Percentiles rank a stretch among this genome's conserved stretches.
These are phyloP conservation scores for Cephus pulcher DNA, from an alignment of 2,888 invertebrate species.

Conservation along the genomic window DNA sequence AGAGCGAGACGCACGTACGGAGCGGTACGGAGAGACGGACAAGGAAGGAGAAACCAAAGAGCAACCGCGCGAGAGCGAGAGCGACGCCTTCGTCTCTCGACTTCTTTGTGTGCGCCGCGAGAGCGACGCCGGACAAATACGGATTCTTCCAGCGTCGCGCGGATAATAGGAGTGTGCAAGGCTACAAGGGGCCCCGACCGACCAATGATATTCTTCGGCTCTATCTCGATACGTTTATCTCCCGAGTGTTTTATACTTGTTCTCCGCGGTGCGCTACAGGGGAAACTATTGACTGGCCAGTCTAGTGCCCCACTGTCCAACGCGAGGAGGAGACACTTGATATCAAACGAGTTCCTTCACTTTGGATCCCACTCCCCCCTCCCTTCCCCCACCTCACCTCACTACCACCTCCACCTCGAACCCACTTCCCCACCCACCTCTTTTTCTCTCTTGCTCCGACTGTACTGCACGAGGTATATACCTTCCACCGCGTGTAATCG, in stretches of 20 bases:
- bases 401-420: background rate
- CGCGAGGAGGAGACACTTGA: conserved; percentile 4
- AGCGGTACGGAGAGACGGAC: conserved; percentile 10
- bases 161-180: conserved; percentile 4
- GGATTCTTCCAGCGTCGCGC: conserved; percentile 38
- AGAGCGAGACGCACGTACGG: conserved; percentile 18
- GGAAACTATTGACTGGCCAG: conserved; percentile 36
- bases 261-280: conserved; percentile 15
- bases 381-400: background rate
- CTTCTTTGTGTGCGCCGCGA: conserved; percentile 6
- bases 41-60: background rate
- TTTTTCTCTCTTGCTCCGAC: background rate
- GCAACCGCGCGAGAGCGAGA: background rate
- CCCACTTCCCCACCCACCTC: background rate
- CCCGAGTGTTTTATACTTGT: conserved; percentile 48
- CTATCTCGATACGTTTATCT: conserved; percentile 63
- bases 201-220: conserved; percentile 58
- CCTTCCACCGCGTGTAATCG: background rate
- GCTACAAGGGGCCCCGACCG: conserved; percentile 27
- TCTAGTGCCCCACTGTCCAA: conserved; percentile 2
- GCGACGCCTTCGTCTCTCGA: background rate
- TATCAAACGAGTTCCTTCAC: conserved; percentile 2
- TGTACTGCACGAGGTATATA: background rate
- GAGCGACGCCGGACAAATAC: conserved; percentile 38
- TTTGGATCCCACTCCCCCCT: background rate